A percentile compares a stretch with the other conserved stretches of the same genome.
Conservation (phyloP, 2,113 vertebrate genomes). For the Hassar affinis region DNA sequence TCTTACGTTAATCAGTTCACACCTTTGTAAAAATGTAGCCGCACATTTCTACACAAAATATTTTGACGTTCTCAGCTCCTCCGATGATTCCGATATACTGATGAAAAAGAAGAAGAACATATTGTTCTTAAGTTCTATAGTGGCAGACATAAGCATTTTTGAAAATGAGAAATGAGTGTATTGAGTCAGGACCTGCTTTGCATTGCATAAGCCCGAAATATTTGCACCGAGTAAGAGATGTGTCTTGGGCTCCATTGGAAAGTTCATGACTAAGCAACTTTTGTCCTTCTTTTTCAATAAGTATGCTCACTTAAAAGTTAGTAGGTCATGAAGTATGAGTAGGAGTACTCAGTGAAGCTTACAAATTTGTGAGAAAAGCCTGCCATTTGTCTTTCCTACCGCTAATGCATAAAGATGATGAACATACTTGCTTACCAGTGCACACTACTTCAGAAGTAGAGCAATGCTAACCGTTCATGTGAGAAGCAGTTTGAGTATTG, state of each 20-base stretch:
- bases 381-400: slow-evolving; percentile 23
- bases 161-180: not conserved
- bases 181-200: slow-evolving; percentile 13
- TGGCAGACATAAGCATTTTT: not conserved
- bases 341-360: slow-evolving; percentile 26
- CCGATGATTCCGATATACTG: not conserved
- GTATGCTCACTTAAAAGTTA: slow-evolving; percentile 37
- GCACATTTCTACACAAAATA: slow-evolving; percentile 37
- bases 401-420: slow-evolving; percentile 35
- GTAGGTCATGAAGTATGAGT: slow-evolving; percentile 44
- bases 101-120: not conserved
- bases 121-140: not conserved
- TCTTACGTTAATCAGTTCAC: slow-evolving; percentile 46
- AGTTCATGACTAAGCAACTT: slow-evolving; percentile 37
- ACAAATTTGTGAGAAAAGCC: slow-evolving; percentile 28
- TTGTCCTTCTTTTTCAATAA: slow-evolving; percentile 39
- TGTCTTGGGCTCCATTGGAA: slow-evolving; percentile 11
- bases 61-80: slow-evolving; percentile 8
- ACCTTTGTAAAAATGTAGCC: slow-evolving; percentile 41
- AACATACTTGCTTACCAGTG: slow-evolving; percentile 1
- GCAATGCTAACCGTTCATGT: slow-evolving; percentile 53
- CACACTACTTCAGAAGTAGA: not conserved
- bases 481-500: slow-evolving; percentile 32
- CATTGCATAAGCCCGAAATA: slow-evolving; percentile 11
- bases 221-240: not conserved